Evolutionary conservation across 2,888 invertebrate genomes (phyloP).

Genomic region (Liopterus haemorrhoidalis): DNA sequence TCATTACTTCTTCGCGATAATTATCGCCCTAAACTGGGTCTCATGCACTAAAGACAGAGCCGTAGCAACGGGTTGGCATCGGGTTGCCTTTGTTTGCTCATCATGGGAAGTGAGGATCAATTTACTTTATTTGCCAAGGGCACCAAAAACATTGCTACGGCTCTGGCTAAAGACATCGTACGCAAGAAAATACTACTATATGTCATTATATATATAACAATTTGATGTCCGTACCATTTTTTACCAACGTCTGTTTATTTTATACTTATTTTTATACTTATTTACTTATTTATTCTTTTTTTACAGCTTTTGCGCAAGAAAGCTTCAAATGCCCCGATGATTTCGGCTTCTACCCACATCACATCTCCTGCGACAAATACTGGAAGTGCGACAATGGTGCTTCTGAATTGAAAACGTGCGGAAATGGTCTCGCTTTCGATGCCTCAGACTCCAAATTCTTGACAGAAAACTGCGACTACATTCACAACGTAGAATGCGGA

Average conservation of each 20-base stretch:
- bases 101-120: too few species aligned
- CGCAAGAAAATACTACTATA: too few species aligned
- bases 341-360: slow-evolving; percentile 90
- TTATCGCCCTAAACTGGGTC: too few species aligned
- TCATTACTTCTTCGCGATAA: too few species aligned
- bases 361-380: slow-evolving; percentile 86
- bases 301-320: slow-evolving; percentile 69
- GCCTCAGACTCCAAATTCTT: slow-evolving; percentile 81
- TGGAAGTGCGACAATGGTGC: slow-evolving; percentile 90
- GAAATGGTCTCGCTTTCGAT: slow-evolving; percentile 89
- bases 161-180: too few species aligned
- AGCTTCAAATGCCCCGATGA: slow-evolving; percentile 90
- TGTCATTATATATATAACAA: too few species aligned
- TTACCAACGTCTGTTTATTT: background rate
- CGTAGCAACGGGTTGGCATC: too few species aligned
- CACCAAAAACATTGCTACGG: too few species aligned
- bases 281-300: slow-evolving; percentile 29
- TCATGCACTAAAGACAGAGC: too few species aligned
- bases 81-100: too few species aligned
- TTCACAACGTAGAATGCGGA: slow-evolving; percentile 90
- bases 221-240: too few species aligned
- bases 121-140: too few species aligned
- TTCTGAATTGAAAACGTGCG: slow-evolving; percentile 86
- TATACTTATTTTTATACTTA: background rate
- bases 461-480: slow-evolving; percentile 92